Evolutionary conservation across 2,113 vertebrate species (phyloP), one percentile per base, ranked within the genome.

Genomic region (Pipa parva): DNA sequence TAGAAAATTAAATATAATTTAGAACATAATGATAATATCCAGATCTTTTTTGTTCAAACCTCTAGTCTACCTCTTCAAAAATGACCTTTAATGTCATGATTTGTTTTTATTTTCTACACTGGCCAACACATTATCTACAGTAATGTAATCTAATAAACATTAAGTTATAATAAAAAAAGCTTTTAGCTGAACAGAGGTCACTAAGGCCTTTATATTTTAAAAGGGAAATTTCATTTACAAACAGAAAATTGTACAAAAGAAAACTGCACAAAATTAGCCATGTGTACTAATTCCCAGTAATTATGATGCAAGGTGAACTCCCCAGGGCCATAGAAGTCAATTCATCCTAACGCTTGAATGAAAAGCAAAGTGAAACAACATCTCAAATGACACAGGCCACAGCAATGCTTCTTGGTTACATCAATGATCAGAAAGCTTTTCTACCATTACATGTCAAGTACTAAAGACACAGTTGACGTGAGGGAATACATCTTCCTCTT

Each of bases 261-360:
- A 81, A 84, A 88, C 87, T 85, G 85, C 81, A 83, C 65, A 80
- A 85, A 87, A 81, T 84, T 75, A 85, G 83, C 75, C 80, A 84
- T 84, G 84, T 84, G 84, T 84, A 84, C 84, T 86, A 87, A 90
- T 84, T 90, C 86, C 77, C 79, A 76, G 81, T 91, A 91, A 93
- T 92, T 90, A 93, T 82, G 88, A 92, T 87, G 88, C 86, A 86
- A 87, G 85, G 84, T 65, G 80, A 91, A 80, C 81, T 89, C 83
- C 77, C 74, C 9, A 67, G 80, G 87, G 88, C 85, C 78, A 79
- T 74, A 76, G 72, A 81, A 85, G 85, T 84, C 84, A 87, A 77
- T 11, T 73, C 80, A 79, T 85, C 78, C 81, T 77, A 81, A 89
- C 75, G 85, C 81, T 67, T 77, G 77, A 75, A 70, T 85, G 80